Evolutionary conservation across 2,888 invertebrate species (phyloP).

Genomic region (Linnaemya tessellans): DNA sequence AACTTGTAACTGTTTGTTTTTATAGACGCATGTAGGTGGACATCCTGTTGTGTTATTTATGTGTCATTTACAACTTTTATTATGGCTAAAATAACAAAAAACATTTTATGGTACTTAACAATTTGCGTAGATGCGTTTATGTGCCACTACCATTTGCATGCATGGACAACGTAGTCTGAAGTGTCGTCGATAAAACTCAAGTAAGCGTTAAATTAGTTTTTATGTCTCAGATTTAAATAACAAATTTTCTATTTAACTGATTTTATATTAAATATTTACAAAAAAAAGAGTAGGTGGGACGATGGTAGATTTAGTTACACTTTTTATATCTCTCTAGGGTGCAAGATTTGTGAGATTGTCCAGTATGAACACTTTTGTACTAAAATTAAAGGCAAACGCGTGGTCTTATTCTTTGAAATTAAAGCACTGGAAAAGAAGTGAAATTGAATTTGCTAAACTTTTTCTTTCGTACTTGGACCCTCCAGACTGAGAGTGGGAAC

Average conservation of each 20-base stretch:
- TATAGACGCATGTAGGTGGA: constrained; percentile 17
- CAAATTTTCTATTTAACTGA: neutral
- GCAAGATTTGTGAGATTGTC: too few species aligned
- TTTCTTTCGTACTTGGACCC: too few species aligned
- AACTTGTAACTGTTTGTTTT: constrained; percentile 19
- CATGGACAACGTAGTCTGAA: neutral
- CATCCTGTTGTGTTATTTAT: constrained; percentile 55
- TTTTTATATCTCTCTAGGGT: too few species aligned
- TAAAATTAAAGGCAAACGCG: too few species aligned
- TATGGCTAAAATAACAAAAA: constrained; percentile 5
- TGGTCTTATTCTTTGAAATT: too few species aligned
- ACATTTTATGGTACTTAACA: neutral
- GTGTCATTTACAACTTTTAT: constrained; percentile 46
- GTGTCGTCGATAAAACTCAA: constrained; percentile 67
- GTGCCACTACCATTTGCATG: neutral
- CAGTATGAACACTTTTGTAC: too few species aligned
- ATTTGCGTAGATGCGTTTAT: neutral
- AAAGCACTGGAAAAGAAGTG: too few species aligned
- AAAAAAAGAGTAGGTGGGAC: neutral
- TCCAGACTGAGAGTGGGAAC: too few species aligned
- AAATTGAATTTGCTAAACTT: too few species aligned
- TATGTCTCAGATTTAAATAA: constrained; percentile 1
- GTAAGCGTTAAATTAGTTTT: constrained; percentile 68
- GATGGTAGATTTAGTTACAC: too few species aligned
- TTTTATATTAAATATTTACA: neutral